These are phyloP conservation scores for Tenthredo amoena DNA, from an alignment of 2,888 invertebrate species.

Conservation along the genomic window DNA sequence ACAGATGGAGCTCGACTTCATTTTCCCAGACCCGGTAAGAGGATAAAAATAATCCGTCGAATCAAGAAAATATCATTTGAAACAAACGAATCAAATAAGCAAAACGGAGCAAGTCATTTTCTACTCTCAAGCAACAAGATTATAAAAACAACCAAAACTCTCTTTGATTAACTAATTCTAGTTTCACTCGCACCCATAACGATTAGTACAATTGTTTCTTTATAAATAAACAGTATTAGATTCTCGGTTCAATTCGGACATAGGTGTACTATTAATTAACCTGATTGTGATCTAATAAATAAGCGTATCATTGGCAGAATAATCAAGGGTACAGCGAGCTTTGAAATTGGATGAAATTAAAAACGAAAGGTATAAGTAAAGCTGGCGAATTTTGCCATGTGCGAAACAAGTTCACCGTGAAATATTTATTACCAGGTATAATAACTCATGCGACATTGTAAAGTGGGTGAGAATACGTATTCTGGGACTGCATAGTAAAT, in stretches of 20 bases:
- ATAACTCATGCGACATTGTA: conserved; percentile 13
- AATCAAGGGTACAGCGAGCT: not conserved
- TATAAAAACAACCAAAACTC: not conserved
- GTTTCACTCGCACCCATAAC: not conserved
- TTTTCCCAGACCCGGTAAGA: not conserved
- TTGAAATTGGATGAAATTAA: not conserved
- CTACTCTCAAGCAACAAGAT: not conserved
- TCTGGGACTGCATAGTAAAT: not conserved
- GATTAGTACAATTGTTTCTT: not conserved
- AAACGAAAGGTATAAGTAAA: not conserved
- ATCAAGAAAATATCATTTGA: not conserved
- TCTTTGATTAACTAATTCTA: not conserved
- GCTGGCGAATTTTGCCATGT: not conserved
- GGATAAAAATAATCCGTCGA: not conserved
- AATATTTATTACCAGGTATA: conserved; percentile 4
- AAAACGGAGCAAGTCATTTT: not conserved
- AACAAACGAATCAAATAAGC: not conserved
- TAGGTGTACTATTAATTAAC: not conserved
- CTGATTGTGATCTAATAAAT: not conserved
- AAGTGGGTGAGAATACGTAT: conserved; percentile 16
- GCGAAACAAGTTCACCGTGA: not conserved
- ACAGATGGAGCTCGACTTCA: not conserved
- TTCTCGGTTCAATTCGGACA: not conserved
- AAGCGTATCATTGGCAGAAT: not conserved
- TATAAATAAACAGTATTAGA: not conserved